Conservation (phyloP, 2,113 vertebrate species). For the Sapajus apella region DNA sequence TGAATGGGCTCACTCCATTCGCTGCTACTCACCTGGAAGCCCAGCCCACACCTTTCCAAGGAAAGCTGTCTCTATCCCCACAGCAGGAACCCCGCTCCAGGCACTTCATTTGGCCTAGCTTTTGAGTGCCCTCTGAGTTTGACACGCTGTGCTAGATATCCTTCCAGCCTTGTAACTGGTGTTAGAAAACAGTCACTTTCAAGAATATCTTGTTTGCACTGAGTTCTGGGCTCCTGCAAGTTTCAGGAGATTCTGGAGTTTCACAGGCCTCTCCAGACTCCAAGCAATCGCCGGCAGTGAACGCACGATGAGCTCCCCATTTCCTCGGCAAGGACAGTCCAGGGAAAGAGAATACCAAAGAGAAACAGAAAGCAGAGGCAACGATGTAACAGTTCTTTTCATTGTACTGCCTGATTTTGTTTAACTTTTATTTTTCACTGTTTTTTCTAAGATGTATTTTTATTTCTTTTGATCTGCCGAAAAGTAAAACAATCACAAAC, state of each 20-base stretch:
- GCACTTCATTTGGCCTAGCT: background rate
- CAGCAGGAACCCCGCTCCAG: background rate
- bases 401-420: background rate
- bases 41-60: background rate
- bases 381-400: background rate
- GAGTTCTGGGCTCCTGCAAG: background rate
- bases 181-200: background rate
- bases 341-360: background rate
- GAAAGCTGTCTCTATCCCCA: background rate
- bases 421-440: background rate
- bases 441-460: background rate
- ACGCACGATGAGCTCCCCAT: background rate
- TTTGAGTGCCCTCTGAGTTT: background rate
- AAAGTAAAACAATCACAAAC: background rate
- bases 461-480: background rate
- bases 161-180: background rate
- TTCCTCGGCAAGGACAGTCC: background rate
- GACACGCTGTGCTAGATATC: rapidly evolving
- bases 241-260: background rate
- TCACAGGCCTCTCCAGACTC: background rate
- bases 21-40: background rate
- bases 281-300: background rate
- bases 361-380: background rate
- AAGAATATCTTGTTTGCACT: background rate
- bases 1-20: background rate